Evolutionary conservation across 2,113 vertebrate genomes (phyloP).

Genomic region (Colinus virginianus): DNA sequence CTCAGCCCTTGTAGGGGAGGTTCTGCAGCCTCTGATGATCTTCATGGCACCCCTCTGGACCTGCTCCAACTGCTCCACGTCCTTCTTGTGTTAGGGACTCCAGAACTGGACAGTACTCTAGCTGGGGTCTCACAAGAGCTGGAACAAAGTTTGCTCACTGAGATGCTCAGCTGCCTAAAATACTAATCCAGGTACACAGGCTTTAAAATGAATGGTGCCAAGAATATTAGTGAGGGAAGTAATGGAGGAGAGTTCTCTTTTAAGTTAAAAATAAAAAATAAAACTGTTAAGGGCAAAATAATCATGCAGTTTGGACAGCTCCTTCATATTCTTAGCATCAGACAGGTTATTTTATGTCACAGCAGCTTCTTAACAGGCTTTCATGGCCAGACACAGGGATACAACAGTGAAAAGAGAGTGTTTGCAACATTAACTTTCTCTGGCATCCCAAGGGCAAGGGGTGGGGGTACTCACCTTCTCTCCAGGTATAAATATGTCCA

Average conservation of each 20-base stretch:
- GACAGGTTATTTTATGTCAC: constrained; percentile 29
- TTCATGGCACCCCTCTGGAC: too few species aligned
- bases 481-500: neutral
- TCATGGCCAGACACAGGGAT: neutral
- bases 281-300: neutral
- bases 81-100: too few species aligned
- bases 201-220: neutral
- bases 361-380: constrained; percentile 46
- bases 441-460: constrained; percentile 17
- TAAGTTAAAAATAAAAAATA: neutral
- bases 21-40: too few species aligned
- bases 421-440: constrained; percentile 48
- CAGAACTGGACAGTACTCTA: too few species aligned
- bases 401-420: constrained; percentile 45
- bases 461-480: neutral
- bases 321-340: neutral
- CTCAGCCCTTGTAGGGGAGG: too few species aligned
- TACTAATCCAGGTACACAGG: neutral
- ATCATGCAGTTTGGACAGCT: neutral
- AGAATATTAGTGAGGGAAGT: neutral
- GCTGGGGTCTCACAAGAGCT: too few species aligned
- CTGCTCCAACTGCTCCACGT: too few species aligned
- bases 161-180: neutral
- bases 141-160: neutral
- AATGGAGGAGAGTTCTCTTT: neutral